These are phyloP conservation scores for Tuta absoluta DNA, from an alignment of 2,888 invertebrate species.

Conservation along the genomic window DNA sequence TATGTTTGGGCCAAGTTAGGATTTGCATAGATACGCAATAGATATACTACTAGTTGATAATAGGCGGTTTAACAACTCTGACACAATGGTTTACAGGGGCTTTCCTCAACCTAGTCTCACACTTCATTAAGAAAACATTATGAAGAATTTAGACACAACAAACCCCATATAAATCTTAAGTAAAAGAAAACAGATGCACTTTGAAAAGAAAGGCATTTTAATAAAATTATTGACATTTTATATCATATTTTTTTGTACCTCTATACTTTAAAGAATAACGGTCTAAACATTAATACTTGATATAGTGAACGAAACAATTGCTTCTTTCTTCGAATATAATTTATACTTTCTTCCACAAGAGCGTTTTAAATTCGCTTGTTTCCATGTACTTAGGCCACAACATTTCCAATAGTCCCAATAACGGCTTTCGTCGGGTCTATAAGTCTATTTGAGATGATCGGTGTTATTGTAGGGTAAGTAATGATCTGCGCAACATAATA, in stretches of 20 bases:
- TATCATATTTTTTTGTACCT: too few relatives aligned
- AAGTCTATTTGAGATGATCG: slow-evolving; percentile 53
- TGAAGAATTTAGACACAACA: too few relatives aligned
- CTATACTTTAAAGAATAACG: neutral
- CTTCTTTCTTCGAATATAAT: neutral
- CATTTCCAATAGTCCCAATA: slow-evolving; percentile 40
- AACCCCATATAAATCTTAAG: too few relatives aligned
- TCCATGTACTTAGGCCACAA: slow-evolving; percentile 14
- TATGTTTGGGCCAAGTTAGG: slow-evolving; percentile 42
- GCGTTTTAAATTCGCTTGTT: neutral
- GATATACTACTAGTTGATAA: neutral
- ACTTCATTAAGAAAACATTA: too few relatives aligned
- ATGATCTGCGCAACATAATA: slow-evolving; percentile 40
- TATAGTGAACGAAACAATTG: neutral
- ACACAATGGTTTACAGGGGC: too few relatives aligned
- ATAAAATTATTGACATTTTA: too few relatives aligned
- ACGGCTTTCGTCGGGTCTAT: slow-evolving; percentile 61
- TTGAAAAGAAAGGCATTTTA: too few relatives aligned
- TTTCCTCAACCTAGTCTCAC: too few relatives aligned
- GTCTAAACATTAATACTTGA: neutral
- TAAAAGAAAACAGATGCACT: too few relatives aligned
- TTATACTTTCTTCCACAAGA: neutral
- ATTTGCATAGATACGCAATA: neutral
- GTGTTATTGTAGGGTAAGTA: slow-evolving; percentile 62
- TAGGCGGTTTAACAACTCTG: too few relatives aligned